Conservation (phyloP, 2,113 vertebrate genomes). For the Talpa occidentalis region DNA sequence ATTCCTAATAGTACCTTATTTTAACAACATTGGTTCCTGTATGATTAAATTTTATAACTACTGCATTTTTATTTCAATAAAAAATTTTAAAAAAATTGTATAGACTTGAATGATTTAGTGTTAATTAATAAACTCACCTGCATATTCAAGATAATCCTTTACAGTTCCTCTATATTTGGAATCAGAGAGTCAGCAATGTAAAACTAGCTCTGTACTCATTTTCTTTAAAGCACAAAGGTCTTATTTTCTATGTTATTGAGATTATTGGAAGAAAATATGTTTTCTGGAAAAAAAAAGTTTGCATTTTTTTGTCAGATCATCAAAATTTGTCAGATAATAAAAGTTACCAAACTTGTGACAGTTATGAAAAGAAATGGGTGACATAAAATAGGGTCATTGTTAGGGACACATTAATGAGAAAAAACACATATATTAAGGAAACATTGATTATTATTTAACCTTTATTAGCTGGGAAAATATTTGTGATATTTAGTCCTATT, state of each 20-base stretch:
- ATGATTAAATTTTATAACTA: no score
- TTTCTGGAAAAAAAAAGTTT: slow-evolving; percentile 16
- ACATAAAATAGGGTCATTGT: background rate
- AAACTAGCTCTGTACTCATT: background rate
- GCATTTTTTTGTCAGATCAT: background rate
- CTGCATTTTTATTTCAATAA: no score
- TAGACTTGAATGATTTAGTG: background rate
- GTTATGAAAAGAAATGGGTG: background rate
- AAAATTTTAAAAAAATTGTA: background rate
- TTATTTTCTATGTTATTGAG: background rate
- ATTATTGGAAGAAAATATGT: background rate
- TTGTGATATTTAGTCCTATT: background rate
- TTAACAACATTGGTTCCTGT: no score
- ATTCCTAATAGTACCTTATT: no score
- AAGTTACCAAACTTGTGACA: background rate
- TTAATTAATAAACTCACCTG: background rate
- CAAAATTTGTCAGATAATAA: background rate
- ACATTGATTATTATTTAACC: background rate
- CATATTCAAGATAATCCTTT: background rate
- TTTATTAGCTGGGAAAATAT: background rate
- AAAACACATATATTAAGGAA: background rate
- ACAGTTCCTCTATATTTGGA: background rate
- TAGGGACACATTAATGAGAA: background rate
- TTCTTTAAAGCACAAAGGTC: background rate
- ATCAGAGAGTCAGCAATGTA: background rate